Conservation (phyloP, 1,140 invertebrate species). For the Diuraphis noxia region DNA sequence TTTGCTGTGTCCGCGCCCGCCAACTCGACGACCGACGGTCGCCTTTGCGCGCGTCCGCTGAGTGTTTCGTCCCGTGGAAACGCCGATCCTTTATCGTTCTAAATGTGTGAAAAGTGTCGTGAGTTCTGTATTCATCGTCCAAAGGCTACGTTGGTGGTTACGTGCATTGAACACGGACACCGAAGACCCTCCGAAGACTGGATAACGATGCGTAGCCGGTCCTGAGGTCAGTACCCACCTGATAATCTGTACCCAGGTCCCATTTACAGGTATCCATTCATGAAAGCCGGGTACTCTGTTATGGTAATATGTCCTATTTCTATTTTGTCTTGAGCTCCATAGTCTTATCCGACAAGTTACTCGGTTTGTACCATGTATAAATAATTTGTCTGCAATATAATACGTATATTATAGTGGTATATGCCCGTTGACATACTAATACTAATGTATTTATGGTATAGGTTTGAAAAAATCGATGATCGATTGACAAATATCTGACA, state of each 20-base stretch:
- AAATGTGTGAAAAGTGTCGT: constrained; percentile 38
- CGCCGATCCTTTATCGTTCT: not conserved
- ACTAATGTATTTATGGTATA: not conserved
- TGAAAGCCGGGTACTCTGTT: not conserved
- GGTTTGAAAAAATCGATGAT: not conserved
- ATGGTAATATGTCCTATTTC: not conserved
- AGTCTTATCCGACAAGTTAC: not conserved
- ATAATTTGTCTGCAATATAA: not conserved
- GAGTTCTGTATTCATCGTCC: not conserved
- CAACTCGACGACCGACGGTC: not conserved
- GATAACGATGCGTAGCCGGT: not conserved
- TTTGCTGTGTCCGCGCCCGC: not conserved
- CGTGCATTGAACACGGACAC: not conserved
- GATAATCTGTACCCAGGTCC: not conserved
- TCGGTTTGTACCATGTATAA: not conserved
- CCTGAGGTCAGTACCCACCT: constrained; percentile 22
- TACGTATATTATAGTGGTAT: too few relatives aligned
- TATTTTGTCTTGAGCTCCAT: not conserved
- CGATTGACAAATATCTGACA: not conserved
- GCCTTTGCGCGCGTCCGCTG: too few relatives aligned
- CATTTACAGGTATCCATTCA: not conserved
- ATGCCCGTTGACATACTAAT: not conserved
- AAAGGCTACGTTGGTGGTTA: not conserved
- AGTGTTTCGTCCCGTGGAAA: not conserved
- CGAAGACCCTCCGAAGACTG: not conserved